These are phyloP conservation scores for Cecropterus lyciades DNA, from an alignment of 1,140 invertebrate species.

Conservation along the genomic window DNA sequence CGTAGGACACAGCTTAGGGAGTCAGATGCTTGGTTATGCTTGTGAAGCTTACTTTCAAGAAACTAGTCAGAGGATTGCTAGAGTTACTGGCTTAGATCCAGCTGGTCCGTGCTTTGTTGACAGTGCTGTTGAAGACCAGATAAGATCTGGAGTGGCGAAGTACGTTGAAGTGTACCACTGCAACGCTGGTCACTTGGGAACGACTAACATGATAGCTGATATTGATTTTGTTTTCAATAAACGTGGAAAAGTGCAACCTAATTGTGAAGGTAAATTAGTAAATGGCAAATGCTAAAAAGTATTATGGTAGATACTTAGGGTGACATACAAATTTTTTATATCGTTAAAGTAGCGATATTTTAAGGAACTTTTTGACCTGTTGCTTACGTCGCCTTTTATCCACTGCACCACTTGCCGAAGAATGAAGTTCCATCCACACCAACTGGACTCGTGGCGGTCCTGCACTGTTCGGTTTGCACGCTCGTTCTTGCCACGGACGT, in stretches of 20 bases:
- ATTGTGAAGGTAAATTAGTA: conserved; percentile 39
- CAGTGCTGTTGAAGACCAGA: conserved; percentile 29
- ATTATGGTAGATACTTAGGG: too few relatives aligned
- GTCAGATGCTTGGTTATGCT: conserved; percentile 43
- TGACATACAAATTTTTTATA: too few relatives aligned
- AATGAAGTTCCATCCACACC: too few relatives aligned
- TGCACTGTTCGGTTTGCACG: too few relatives aligned
- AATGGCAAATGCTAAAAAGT: too few relatives aligned
- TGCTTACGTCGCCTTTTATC: too few relatives aligned
- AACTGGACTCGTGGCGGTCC: too few relatives aligned
- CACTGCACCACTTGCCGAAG: too few relatives aligned
- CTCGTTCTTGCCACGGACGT: too few relatives aligned
- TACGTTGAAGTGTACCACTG: conserved; percentile 47
- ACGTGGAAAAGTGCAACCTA: conserved; percentile 41
- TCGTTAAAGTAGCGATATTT: too few relatives aligned
- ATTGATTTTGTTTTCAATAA: conserved; percentile 42
- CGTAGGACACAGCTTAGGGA: conserved; percentile 43
- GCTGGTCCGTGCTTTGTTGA: conserved; percentile 44
- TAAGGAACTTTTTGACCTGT: too few relatives aligned
- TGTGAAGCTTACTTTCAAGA: conserved; percentile 28
- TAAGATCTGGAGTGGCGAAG: conserved; percentile 38
- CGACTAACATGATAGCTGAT: conserved; percentile 34
- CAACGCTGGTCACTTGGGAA: conserved; percentile 43
- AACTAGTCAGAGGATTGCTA: conserved; percentile 25
- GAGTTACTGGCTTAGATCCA: conserved; percentile 41